Evolutionary conservation across 37 sponge, comb jelly and placozoan species (phyloP).

Genomic region (Bolinopsis microptera): DNA sequence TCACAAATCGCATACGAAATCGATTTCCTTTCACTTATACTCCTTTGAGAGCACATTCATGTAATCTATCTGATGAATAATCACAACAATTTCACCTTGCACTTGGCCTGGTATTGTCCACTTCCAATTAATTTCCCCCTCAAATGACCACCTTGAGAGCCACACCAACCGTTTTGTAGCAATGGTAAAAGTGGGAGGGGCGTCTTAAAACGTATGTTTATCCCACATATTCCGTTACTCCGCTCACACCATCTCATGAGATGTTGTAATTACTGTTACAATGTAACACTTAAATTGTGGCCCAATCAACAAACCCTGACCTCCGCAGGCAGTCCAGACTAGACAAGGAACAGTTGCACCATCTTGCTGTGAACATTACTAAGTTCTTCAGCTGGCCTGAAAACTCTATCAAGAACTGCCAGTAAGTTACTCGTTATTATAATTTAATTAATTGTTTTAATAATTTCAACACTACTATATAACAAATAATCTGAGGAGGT

Average conservation of each 20-base stretch:
- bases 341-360: background rate
- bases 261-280: too few species aligned
- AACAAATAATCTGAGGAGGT: too few species aligned
- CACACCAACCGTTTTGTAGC: too few species aligned
- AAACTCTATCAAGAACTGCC: slow-evolving; percentile 17
- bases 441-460: background rate
- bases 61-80: background rate
- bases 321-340: background rate
- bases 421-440: background rate
- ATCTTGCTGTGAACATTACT: slow-evolving; percentile 4
- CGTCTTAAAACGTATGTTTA: too few species aligned
- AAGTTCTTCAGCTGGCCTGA: background rate
- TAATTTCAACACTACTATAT: background rate
- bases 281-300: too few species aligned
- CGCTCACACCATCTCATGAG: too few species aligned
- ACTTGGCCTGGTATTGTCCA: background rate
- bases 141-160: too few species aligned
- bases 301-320: too few species aligned
- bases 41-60: background rate
- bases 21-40: background rate
- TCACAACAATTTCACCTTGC: too few species aligned
- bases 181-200: too few species aligned
- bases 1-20: background rate
- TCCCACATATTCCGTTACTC: too few species aligned
- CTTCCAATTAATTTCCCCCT: background rate